Conservation (phyloP, 2,113 vertebrate genomes). For the Fregetta grallaria region DNA sequence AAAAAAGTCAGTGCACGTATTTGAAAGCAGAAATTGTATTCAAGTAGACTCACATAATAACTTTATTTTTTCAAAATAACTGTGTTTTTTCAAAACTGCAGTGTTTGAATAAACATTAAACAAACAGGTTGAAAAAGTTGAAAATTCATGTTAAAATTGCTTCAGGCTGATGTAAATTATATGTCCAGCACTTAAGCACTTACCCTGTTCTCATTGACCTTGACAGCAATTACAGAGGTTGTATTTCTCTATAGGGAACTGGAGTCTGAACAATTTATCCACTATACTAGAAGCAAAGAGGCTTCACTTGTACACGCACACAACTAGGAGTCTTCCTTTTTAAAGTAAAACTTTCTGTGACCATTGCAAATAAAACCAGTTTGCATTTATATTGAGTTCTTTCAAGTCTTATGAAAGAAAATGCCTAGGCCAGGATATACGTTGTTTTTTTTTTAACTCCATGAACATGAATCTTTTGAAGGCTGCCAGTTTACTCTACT, state of each 20-base stretch:
- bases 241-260: background rate
- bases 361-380: background rate
- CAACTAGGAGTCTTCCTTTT: background rate
- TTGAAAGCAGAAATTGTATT: background rate
- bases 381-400: background rate
- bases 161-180: background rate
- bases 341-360: background rate
- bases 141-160: background rate
- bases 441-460: background rate
- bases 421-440: background rate
- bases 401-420: background rate
- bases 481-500: background rate
- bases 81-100: background rate
- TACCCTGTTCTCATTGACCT: slow-evolving; percentile 14
- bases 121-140: background rate
- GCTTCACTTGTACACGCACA: background rate
- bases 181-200: background rate
- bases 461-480: background rate
- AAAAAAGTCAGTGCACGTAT: background rate
- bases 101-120: background rate
- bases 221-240: background rate
- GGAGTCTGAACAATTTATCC: background rate
- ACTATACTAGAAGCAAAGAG: background rate
- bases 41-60: background rate
- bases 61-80: background rate